Evolutionary conservation across 2,113 vertebrate species (phyloP), one percentile per base, ranked within the genome.

Genomic region (Stictonetta naevosa): DNA sequence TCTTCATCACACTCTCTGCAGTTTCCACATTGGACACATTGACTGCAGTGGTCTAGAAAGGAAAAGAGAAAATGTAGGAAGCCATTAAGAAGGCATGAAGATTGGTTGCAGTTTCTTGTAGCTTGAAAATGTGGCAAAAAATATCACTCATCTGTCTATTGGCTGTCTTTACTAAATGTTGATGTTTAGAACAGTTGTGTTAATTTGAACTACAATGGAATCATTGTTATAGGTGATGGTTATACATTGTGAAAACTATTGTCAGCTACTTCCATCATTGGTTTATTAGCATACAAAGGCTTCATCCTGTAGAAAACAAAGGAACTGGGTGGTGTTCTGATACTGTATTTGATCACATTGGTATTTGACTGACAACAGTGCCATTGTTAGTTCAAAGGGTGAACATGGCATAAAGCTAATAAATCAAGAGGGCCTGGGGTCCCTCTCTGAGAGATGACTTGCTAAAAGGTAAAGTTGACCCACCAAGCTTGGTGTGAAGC

Each of bases 11-110:
- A 34, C 82, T 94, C 66, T 97, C 97, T 26, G 96, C 92, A 11
- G 96, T 96, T 87, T 98, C 98, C 68, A 90, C 91, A 40, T 98
- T 98, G 86, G 93, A 95, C 63, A 98, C 96, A 0, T 38, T 94
- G 50, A 98, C 76, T 19, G 75, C 33, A 11, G 95, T 77, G 17
- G 88, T 97, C 98, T 98, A 84, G 50, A 67, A 93, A n/a, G 91
- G 56, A 90, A 84, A 92, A 81, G 25, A 91, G 68, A 66, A 72
- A 76, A 95, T 5, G 60, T 1, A 77, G 59, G 64, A 74, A 88
- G 58, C 5, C 79, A 56, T 42, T 25, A 59, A 33, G 53, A 68
- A 53, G 11, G 29, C 34, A 34, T 33, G 31, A 36, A 73, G 38
- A 67, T 62, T 80, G 33, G 48, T 15, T 92, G 40, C 16, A n/a